Evolutionary conservation across 2,888 invertebrate genomes (phyloP).

Genomic region (Hypsopygia costalis): DNA sequence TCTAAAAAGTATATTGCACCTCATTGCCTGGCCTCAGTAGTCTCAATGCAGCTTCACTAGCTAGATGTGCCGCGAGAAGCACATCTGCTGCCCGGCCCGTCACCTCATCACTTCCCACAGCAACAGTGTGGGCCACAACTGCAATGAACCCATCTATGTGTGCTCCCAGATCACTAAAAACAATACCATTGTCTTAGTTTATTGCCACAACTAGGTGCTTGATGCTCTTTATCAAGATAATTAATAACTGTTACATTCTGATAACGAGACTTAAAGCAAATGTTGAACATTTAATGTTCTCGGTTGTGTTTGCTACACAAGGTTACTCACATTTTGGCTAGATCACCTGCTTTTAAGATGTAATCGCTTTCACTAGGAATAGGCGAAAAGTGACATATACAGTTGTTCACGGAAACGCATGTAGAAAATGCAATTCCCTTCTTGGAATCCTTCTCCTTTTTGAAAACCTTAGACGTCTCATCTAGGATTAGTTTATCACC

Average conservation of each 20-base stretch:
- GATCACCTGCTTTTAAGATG: slow-evolving; percentile 92
- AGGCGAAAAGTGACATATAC: slow-evolving; percentile 99
- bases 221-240: too few relatives aligned
- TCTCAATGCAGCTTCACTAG: slow-evolving; percentile 96
- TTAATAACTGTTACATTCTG: too few relatives aligned
- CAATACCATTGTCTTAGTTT: neutral
- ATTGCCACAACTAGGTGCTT: too few relatives aligned
- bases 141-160: slow-evolving; percentile 99
- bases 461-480: slow-evolving; percentile 97
- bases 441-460: slow-evolving; percentile 98
- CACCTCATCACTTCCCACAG: slow-evolving; percentile 90
- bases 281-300: too few relatives aligned
- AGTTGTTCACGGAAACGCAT: slow-evolving; percentile 98
- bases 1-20: slow-evolving; percentile 62
- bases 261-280: too few relatives aligned
- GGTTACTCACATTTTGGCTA: slow-evolving; percentile 96
- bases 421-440: slow-evolving; percentile 99
- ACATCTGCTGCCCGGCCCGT: slow-evolving; percentile 96
- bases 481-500: slow-evolving; percentile 94
- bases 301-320: too few relatives aligned
- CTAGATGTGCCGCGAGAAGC: slow-evolving; percentile 95
- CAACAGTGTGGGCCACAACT: slow-evolving; percentile 97
- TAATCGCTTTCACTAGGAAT: slow-evolving; percentile 95
- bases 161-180: slow-evolving; percentile 94
- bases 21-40: slow-evolving; percentile 95